These are phyloP conservation scores for Otocyon megalotis DNA, from an alignment of 2,113 vertebrate genomes.

Conservation along the genomic window DNA sequence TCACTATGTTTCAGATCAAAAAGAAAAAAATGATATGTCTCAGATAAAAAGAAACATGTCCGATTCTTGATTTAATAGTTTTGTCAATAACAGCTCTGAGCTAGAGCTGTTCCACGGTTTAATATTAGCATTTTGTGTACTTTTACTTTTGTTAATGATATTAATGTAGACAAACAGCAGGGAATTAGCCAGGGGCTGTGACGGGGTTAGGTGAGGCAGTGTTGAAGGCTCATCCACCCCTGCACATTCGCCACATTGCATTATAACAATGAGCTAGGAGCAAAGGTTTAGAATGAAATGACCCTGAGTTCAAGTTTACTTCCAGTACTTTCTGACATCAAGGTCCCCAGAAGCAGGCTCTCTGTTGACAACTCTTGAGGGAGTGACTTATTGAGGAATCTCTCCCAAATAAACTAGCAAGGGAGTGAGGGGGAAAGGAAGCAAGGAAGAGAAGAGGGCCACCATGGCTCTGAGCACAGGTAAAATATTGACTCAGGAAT, in stretches of 20 bases:
- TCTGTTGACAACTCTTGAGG: background rate
- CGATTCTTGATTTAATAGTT: background rate
- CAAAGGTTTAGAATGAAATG: background rate
- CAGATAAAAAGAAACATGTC: background rate
- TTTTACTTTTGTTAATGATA: background rate
- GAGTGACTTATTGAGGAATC: background rate
- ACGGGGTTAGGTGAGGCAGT: background rate
- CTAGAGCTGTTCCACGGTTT: accelerated
- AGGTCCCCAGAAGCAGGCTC: background rate
- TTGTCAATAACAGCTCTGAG: background rate
- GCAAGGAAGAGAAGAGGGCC: background rate
- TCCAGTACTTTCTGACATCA: background rate
- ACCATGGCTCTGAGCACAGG: background rate
- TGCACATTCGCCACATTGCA: accelerated
- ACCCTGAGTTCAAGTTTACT: background rate
- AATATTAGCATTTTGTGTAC: accelerated
- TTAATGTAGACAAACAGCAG: background rate
- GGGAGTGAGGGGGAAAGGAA: accelerated
- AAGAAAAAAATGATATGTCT: background rate
- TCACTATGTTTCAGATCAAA: background rate
- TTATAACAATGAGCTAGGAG: too few species aligned
- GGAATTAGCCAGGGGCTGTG: too few species aligned
- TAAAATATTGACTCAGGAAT: background rate
- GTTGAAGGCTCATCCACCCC: accelerated
- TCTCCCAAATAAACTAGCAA: background rate